phyloP scores from a whole-genome alignment of 2,113 vertebrate genomes.

The Australoheros scitulus region DNA sequence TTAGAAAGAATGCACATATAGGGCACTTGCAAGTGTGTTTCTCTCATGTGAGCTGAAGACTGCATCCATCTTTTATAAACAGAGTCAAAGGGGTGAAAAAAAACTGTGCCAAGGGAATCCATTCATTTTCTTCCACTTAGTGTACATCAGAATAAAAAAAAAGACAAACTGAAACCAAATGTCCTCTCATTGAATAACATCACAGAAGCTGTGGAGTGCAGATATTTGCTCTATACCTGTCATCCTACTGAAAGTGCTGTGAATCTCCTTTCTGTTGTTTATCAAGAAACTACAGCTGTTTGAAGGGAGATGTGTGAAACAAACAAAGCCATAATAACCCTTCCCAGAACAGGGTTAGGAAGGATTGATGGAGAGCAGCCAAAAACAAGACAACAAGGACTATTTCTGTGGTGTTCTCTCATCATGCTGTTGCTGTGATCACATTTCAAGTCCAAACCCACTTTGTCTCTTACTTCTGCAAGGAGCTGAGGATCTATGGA shows the following conservation, averaged over 20 bases:
- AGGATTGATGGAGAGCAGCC: neutral
- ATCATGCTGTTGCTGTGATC: slow-evolving; percentile 13
- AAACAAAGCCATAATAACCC: neutral
- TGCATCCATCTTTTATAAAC: neutral
- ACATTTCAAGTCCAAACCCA: neutral
- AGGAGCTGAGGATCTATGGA: neutral
- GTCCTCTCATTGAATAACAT: too few species aligned
- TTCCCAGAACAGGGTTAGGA: neutral
- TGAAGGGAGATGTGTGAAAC: neutral
- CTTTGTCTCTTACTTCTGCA: neutral
- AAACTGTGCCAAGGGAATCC: neutral
- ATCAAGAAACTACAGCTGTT: neutral
- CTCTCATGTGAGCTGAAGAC: neutral
- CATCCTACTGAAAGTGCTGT: neutral
- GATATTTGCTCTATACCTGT: too few species aligned
- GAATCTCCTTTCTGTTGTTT: neutral
- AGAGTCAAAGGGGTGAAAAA: neutral
- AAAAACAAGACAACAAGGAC: neutral
- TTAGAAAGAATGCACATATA: too few species aligned
- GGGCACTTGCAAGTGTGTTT: neutral
- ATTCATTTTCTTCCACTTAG: too few species aligned
- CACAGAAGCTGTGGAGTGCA: too few species aligned
- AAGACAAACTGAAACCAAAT: too few species aligned
- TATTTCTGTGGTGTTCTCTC: neutral
- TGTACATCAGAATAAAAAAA: neutral